Conservation (phyloP, 1,140 invertebrate genomes). For the Camponotus pennsylvanicus region DNA sequence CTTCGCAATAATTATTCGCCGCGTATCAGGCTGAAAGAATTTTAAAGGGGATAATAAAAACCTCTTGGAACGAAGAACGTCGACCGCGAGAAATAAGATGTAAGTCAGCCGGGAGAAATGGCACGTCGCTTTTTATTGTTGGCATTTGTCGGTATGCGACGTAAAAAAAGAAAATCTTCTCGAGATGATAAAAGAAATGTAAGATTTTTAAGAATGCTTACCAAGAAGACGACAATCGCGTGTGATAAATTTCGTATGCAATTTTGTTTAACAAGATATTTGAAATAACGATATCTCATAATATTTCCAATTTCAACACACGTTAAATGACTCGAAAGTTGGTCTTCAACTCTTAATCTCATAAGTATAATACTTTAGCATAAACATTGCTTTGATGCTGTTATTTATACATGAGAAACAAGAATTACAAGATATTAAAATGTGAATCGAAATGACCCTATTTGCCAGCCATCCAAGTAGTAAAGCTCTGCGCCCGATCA, state of each 20-base stretch:
- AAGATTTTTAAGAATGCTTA: conserved; percentile 6
- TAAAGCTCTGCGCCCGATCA: conserved; percentile 18
- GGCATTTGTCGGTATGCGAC: conserved; percentile 24
- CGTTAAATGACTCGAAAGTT: background rate
- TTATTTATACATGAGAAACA: conserved; percentile 14
- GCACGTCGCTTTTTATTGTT: conserved; percentile 55
- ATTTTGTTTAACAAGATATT: background rate
- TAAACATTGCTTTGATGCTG: background rate
- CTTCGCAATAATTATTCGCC: conserved; percentile 52
- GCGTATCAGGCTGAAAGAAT: conserved; percentile 50
- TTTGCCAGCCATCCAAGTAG: conserved; percentile 29
- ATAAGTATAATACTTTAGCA: background rate
- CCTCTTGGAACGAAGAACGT: conserved; percentile 8
- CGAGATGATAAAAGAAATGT: background rate
- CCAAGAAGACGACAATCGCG: background rate
- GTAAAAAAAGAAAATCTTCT: conserved; percentile 30
- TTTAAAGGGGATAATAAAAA: conserved; percentile 52
- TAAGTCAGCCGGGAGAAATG: conserved; percentile 14
- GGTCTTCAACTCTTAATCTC: background rate
- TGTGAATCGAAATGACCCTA: conserved; percentile 28
- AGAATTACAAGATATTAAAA: conserved; percentile 32
- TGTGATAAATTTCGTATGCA: conserved; percentile 6
- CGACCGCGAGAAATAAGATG: too few species aligned
- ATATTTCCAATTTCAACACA: background rate
- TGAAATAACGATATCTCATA: background rate